Base-by-base conservation (phyloP, 2,797 vertebrate genomes). In the Gymnothorax reevesii region DNA sequence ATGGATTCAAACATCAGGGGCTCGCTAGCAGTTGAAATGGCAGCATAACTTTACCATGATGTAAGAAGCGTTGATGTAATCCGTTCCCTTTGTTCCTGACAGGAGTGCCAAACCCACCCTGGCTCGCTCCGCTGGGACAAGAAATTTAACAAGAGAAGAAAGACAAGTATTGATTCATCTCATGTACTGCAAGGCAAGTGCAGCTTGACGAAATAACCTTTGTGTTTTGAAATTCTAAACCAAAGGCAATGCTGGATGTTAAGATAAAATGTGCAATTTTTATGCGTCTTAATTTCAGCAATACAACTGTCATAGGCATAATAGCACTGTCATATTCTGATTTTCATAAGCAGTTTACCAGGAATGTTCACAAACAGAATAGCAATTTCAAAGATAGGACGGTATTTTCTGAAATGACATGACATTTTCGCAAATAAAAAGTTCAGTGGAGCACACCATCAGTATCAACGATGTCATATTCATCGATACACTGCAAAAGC, bases 61-160 rank as follows among this genome's bases (percentile, higher is more conserved):
- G 92, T 99, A 99, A 91, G 98, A 99, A 86, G 98, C 99, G 91
- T 99, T 99, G 95, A 99, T 99, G 94, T 99, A 99, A 96, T 99
- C 99, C 83, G 98, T 99, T 96, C 98, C 98, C 94, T 99, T 99
- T 96, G 97, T 98, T 92, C 99, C 98, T 89, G 98, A 98, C 92
- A 99, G 94, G 1, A 98, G 98, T 88, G 98, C 96, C 88, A 99
- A 97, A 84, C 98, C 97, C 80, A 99, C 99, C 91, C 98, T 97
- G 87, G 98, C 98, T 93, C 98, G 97, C 89, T 99, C 98, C 90
- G 97, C 99, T 99, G 92, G 27, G 49, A 22, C 33, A 42, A 42
- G 33, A 42, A 42, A 42, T 42, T 42, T 42, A 42, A 42, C 33
- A 42, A 85, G 85, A 73, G 86, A 85, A 89, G 59, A 60, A 55